Percentiles rank a stretch among this genome's conserved stretches.
Evolutionary conservation across 2,888 invertebrate species (phyloP).

Genomic region (Oxyteleia sp.): DNA sequence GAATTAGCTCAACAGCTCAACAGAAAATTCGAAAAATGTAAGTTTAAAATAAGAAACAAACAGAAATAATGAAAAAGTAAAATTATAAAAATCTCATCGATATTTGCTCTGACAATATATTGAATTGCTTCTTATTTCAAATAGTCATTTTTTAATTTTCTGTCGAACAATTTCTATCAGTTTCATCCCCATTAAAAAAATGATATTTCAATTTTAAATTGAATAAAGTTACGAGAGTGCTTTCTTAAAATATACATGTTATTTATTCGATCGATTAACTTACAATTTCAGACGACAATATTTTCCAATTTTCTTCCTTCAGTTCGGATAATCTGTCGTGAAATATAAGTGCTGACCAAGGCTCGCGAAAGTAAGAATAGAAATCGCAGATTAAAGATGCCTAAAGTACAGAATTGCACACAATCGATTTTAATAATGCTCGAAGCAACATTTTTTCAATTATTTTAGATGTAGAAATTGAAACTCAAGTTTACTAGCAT

Average conservation of each 20-base stretch:
- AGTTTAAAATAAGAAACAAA: no score
- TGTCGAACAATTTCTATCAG: no score
- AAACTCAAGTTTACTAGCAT: no score
- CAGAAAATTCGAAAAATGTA: no score
- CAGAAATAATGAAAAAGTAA: no score
- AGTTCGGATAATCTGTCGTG: conserved; percentile 89
- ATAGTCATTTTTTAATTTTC: no score
- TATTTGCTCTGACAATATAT: no score
- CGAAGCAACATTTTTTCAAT: background rate
- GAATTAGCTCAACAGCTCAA: no score
- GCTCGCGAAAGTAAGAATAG: conserved; percentile 90
- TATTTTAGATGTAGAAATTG: background rate
- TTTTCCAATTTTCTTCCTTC: conserved; percentile 80
- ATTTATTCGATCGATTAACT: conserved; percentile 19
- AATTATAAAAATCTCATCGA: no score
- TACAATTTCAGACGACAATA: conserved; percentile 76
- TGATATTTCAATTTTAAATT: background rate
- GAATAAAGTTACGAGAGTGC: background rate
- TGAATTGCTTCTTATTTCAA: no score
- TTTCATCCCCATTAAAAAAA: no score
- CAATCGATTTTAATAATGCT: background rate
- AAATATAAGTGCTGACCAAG: conserved; percentile 91
- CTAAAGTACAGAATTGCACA: conserved; percentile 79
- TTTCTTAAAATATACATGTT: background rate
- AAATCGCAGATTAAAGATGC: conserved; percentile 90